Evolutionary conservation across 2,113 vertebrate genomes (phyloP), one percentile per base, ranked within the genome.

Genomic region (Nymphicus hollandicus): DNA sequence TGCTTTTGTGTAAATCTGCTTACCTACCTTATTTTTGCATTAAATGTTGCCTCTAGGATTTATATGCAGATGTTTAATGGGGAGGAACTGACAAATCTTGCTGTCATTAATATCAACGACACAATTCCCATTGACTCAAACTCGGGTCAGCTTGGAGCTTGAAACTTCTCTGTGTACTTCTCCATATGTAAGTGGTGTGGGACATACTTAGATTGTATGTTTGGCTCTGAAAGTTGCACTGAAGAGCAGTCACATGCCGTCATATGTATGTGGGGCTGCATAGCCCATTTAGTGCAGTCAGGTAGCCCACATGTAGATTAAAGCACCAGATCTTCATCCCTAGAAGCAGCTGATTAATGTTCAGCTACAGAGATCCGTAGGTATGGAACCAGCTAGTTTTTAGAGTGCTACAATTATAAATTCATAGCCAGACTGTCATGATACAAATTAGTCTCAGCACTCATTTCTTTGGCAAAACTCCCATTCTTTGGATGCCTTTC

Each of bases 391-490:
- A 80, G 86, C 6, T 41, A n/a, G 49, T 41, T 66, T 73, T 82
- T 37, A 52, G 41, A 88, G 50, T 13, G 43, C 65, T 73, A 37
- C 31, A 85, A 88, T 85, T 95, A 96, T 46, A 86, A 86, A 93
- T 94, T 93, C 94, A 91, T 58, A 86, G 87, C 87, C 91, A 96
- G 85, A 92, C 91, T 91, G 91, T 77, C 87, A 80, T 55, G 81
- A 85, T 88, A 94, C 87, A 86, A 89, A 94, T 85, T 73, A 95
- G 81, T 70, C 89, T 96, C 89, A 82, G 74, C 53, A 83, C 53
- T 91, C 78, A 56, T 84, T 88, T 91, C 37, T 89, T 91, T 93
- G 92, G 95, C 94, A 95, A 94, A 84, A 76, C 56, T 95, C 91
- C 82, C 93, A 87, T 81, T 90, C 43, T 90, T 92, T 85, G 58